Evolutionary conservation across 2,113 vertebrate species (phyloP).

Genomic region (Himantopus leucocephalus): DNA sequence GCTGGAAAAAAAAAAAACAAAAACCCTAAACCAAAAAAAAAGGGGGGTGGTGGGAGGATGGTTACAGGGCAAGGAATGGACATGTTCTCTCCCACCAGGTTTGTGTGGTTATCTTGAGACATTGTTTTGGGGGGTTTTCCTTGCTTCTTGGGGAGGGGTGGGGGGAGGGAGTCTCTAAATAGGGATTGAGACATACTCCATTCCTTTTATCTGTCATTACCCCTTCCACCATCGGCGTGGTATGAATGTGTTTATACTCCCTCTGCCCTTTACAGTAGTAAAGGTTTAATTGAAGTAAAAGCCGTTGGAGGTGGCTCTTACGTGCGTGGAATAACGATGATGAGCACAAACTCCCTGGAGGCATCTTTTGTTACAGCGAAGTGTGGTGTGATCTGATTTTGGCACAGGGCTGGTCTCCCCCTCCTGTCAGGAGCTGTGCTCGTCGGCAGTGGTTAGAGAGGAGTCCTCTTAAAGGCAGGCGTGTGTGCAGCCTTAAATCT

Average conservation of each 20-base stretch:
- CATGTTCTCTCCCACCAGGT: neutral
- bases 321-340: constrained; percentile 14
- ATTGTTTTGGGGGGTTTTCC: neutral
- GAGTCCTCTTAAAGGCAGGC: neutral
- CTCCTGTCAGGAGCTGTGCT: neutral
- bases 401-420: neutral
- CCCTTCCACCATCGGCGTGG: accelerated
- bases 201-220: neutral
- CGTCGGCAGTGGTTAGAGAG: neutral
- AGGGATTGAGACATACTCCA: neutral
- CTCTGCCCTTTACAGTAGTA: neutral
- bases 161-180: neutral
- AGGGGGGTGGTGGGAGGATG: neutral
- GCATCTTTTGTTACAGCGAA: constrained; percentile 31
- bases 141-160: neutral
- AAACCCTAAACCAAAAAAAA: no score
- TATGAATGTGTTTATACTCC: neutral
- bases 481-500: neutral
- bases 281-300: constrained; percentile 14
- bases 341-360: constrained; percentile 15
- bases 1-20: neutral
- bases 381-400: constrained; percentile 7
- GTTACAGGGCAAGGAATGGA: neutral
- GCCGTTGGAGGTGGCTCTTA: constrained; percentile 24
- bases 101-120: neutral